Base-by-base conservation (phyloP, 2,113 vertebrate species). In the Reinhardtius hippoglossoides region DNA sequence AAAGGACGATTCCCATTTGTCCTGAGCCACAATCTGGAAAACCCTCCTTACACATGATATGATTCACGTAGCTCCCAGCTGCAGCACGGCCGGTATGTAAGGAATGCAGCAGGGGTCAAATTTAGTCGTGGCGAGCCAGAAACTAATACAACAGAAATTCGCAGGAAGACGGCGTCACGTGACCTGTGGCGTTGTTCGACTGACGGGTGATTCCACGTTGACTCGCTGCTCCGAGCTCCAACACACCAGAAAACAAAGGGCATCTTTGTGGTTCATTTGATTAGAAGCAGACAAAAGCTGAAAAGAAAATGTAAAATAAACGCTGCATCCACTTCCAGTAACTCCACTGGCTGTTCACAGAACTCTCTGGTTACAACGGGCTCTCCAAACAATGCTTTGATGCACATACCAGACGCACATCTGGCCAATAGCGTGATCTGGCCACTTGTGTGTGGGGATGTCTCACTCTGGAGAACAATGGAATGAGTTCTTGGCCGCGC, bases 391-490 rank as follows among this genome's bases (percentile, higher is more conserved):
- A 74, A 80, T 26, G 60, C 63, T 27, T 55, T 76, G 62, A 40
- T 9, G 48, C 40, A 52, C 56, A 75, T n/a, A 69, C 44, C 59
- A 71, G 54, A 58, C 37, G 24, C 78, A 83, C 77, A 88, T 91
- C 80, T 91, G 86, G 76, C 26, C 68, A 48, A 3, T 21, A 18
- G 56, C 42, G 6, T 67, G 76, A 78, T 67, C 44, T 50, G 66
- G 74, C 64, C 78, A 52, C 73, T 83, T 61, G 56, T n/a, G 70
- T 50, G 58, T 46, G 26, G 80, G 84, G 83, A 92, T 85, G 80
- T 84, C 44, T 83, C 68, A 56, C 84, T 87, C 87, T 58, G 48
- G 76, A 90, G 90, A 92, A 93, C 90, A 93, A 93, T 91, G 80
- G 82, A 89, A 74, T 24, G 73, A 89, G 73, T 76, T 81, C 70